Evolutionary conservation across 2,888 invertebrate species (phyloP), one percentile per base, ranked within the genome.

Genomic region (Cecidostiba fungosa): DNA sequence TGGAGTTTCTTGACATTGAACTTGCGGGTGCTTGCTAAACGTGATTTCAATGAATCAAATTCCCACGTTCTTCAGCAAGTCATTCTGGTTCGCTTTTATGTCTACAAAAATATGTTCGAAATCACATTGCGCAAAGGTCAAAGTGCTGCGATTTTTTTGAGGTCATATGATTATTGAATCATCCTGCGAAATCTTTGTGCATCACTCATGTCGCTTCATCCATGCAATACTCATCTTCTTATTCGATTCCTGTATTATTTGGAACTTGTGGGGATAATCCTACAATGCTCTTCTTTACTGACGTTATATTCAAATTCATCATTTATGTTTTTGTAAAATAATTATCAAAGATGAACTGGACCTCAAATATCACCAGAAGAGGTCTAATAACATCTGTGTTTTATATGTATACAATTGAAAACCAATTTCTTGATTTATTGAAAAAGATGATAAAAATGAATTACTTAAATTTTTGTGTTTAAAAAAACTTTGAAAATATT

Each of bases 291-390:
- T 83, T 47, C 23, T 39, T n/a, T 39, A 82, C 50, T 4, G 77
- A 82, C 76, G 77, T 77, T 82, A 43, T 16, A 69, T 70, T 79
- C n/a, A 39, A 32, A 12, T 50, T 77, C 10, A 16, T 72, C 10
- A 54, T 62, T 26, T 77, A 66, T 36, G 39, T 29, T 29, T 66
- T 66, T 50, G 8, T 43, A 66, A 1, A 59, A 59, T 59, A 32
- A 66, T 32, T 36, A 59, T 59, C 76, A 19, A 81, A 81, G 85
- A 81, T 77, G 77, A 85, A 77, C 77, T 81, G 77, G 81, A 85
- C 77, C 79, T 85, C 85, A 70, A 43, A 81, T 85, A 85, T 81
- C 70, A 81, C 29, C 77, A 79, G 4, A 70, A 39, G 77, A 84
- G 54, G 50, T 84, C 26, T n/a, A 80, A 73, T 62, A 23, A 69